Evolutionary conservation across 2,888 invertebrate species (phyloP), one percentile per base, ranked within the genome.

Genomic region (Galerucella pusilla): DNA sequence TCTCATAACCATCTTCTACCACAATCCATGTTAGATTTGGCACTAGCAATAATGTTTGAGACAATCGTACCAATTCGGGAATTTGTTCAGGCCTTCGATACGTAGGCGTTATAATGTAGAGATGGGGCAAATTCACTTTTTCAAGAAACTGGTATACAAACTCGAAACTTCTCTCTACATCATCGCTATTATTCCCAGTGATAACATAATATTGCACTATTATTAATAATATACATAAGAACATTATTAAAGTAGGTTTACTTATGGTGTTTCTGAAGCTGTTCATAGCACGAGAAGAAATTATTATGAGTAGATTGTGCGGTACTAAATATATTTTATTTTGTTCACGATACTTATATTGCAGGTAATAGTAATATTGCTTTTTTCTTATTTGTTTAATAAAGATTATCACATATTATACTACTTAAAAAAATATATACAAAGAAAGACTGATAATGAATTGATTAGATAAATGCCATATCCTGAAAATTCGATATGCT

Each of bases 1-100:
- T 94, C 7, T 87, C 86, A 14, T 89, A 88, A 0, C 96, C 90
- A 87, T 98, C 98, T 88, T 98, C 98, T 46, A 98, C 91, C 54
- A 98, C 89, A 79, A 98, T 93, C 98, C 98, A 98, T 85, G 97
- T 94, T 74, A 98, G 90, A 86, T 96, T 95, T 77, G 94, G 94
- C 74, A 97, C 93, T 81, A 95, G 91, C 90, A 94, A 92, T 78
- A 98, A 91, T 2, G 97, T 94, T 85, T 98, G 96, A 6, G 95
- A 94, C 74, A 98, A 88, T 85, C 98, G 93, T 49, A 94, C 95
- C 75, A 96, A 87, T 85, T 96, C 96, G 10, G 96, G 92, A 83
- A 94, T 90, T 87, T 96, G 96, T 85, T 94, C 93, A 52, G 93
- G 91, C 81, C 94, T 89, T 78, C 91, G 89, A 85, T 93, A 93